Evolutionary conservation across 2,113 vertebrate genomes (phyloP).

Genomic region (Psilopsiagon aymara): DNA sequence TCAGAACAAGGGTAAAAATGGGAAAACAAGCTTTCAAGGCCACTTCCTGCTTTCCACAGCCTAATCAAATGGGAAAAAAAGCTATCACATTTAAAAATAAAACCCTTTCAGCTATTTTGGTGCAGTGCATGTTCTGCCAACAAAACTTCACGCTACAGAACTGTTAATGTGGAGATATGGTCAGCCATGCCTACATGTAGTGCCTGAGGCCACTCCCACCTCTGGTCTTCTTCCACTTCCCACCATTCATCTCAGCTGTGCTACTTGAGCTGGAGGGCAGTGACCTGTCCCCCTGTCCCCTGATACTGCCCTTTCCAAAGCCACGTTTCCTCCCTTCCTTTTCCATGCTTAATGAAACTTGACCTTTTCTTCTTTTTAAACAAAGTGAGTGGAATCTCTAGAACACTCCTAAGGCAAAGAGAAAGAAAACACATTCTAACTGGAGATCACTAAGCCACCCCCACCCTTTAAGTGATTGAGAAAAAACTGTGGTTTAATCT

Average conservation of each 20-base stretch:
- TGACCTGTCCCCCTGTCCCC: not conserved
- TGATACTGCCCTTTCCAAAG: not conserved
- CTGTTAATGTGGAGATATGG: not conserved
- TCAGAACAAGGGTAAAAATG: not conserved
- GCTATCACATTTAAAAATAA: not conserved
- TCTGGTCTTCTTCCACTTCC: not conserved
- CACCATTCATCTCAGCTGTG: not conserved
- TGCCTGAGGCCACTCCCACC: not conserved
- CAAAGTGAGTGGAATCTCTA: not conserved
- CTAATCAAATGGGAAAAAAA: not conserved
- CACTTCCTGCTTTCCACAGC: not conserved
- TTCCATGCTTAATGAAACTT: not conserved
- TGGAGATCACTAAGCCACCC: not conserved
- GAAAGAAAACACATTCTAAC: rapidly evolving
- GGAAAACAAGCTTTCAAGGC: not conserved
- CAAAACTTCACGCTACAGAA: not conserved
- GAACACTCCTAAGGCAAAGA: not conserved
- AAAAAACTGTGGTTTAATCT: not conserved
- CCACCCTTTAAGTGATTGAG: not conserved
- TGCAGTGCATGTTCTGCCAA: not conserved
- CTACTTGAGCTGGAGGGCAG: not conserved
- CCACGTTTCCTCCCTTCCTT: not conserved
- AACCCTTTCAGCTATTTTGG: not conserved
- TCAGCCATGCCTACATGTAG: not conserved
- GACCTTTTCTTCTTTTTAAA: not conserved